Conservation (phyloP, 2,888 invertebrate genomes). For the Rugalucina vietnamica region DNA sequence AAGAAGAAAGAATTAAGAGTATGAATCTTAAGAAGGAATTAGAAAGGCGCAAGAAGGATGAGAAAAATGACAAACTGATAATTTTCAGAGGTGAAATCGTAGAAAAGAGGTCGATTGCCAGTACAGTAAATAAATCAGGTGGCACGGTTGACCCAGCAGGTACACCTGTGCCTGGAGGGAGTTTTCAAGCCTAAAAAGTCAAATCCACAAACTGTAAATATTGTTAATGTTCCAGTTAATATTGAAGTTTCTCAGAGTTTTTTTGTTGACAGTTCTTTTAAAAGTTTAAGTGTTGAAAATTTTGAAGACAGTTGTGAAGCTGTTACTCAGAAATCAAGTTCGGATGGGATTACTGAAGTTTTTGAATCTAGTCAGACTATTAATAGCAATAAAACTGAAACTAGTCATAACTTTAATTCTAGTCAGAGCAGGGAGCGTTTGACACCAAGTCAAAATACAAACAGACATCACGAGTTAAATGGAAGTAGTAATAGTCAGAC, state of each 20-base stretch:
- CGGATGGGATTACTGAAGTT: too few species aligned
- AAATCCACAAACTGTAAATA: not conserved
- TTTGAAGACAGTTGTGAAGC: not conserved
- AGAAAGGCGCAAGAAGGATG: not conserved
- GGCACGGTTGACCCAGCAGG: not conserved
- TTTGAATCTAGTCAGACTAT: not conserved
- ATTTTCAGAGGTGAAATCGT: constrained; percentile 15
- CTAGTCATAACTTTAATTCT: not conserved
- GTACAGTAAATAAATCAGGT: not conserved
- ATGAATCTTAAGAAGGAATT: constrained; percentile 9
- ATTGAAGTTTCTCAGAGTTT: not conserved
- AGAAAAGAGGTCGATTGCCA: not conserved
- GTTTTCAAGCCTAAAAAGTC: not conserved
- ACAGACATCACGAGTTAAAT: too few species aligned
- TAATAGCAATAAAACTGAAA: not conserved
- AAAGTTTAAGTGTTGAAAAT: not conserved
- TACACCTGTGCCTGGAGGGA: not conserved
- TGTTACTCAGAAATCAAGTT: not conserved
- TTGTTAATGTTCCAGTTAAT: constrained; percentile 1
- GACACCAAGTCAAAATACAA: too few species aligned
- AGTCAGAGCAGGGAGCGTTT: too few species aligned
- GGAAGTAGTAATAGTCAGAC: too few species aligned
- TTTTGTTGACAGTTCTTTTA: not conserved
- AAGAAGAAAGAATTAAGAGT: constrained; percentile 7
- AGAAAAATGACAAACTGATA: not conserved